phyloP scores from a whole-genome alignment of 2,888 invertebrate genomes.

The Lumbricus terrestris region DNA sequence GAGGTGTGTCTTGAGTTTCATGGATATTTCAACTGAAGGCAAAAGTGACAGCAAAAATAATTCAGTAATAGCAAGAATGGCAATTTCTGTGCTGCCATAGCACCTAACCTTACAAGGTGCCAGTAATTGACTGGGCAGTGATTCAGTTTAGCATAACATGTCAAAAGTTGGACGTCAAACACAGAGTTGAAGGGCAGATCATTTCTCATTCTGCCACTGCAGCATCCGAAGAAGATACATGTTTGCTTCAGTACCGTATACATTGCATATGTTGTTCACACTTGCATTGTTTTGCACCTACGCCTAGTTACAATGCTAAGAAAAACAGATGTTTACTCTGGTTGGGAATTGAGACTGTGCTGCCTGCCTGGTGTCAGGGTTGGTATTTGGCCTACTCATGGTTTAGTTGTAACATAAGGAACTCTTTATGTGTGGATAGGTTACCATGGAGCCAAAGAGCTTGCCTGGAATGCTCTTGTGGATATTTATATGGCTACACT shows the following conservation, averaged over 20 bases:
- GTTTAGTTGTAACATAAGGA: neutral
- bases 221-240: neutral
- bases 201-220: neutral
- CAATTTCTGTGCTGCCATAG: too few species aligned
- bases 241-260: neutral
- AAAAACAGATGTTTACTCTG: neutral
- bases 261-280: slow-evolving; percentile 3
- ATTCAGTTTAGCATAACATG: neutral
- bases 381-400: neutral
- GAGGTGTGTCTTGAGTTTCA: neutral
- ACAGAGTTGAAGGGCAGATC: neutral
- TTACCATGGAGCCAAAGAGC: neutral
- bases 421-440: neutral
- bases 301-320: neutral
- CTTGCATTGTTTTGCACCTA: neutral
- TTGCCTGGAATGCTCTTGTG: neutral
- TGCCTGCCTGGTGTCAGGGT: neutral
- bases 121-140: neutral
- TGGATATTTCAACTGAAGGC: neutral
- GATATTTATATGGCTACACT: neutral
- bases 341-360: neutral
- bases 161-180: neutral
- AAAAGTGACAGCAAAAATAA: neutral
- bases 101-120: too few species aligned
- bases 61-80: neutral